Conservation (phyloP, 1,140 invertebrate species). For the Polypedilum pembai region DNA sequence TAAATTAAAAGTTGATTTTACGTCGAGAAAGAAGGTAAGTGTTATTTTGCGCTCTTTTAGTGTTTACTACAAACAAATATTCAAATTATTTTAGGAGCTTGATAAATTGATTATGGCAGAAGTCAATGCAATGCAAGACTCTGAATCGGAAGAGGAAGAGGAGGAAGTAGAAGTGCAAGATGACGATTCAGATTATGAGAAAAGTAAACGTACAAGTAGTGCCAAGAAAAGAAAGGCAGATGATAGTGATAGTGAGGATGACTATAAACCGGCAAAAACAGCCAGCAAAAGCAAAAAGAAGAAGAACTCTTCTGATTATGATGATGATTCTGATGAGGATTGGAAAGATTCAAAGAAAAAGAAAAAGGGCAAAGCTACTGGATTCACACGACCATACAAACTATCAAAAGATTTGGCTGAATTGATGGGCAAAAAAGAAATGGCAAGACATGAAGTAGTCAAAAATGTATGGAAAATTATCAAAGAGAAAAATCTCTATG, state of each 20-base stretch:
- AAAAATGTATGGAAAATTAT: constrained; percentile 89
- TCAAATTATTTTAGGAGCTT: constrained; percentile 49
- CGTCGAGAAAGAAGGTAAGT: constrained; percentile 58
- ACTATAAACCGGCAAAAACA: constrained; percentile 57
- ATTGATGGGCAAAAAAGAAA: constrained; percentile 73
- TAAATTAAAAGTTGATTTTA: constrained; percentile 67
- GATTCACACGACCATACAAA: constrained; percentile 72
- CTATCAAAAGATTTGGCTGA: constrained; percentile 79
- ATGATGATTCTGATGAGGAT: constrained; percentile 67
- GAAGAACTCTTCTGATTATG: constrained; percentile 59
- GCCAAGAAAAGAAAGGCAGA: constrained; percentile 52
- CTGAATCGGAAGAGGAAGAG: constrained; percentile 40
- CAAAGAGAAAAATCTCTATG: constrained; percentile 85
- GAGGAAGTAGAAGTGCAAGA: constrained; percentile 38
- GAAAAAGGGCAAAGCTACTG: constrained; percentile 54
- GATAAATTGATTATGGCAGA: constrained; percentile 76
- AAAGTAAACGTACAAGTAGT: constrained; percentile 38
- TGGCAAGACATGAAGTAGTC: constrained; percentile 87
- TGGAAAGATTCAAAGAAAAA: constrained; percentile 60
- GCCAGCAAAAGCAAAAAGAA: constrained; percentile 44
- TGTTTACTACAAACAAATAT: neutral
- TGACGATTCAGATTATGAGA: constrained; percentile 8
- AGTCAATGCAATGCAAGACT: constrained; percentile 51
- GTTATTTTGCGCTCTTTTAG: neutral
- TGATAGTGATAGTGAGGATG: constrained; percentile 52